Percentiles rank a stretch among this genome's conserved stretches.
Evolutionary conservation across 1,140 invertebrate genomes (phyloP).

Genomic region (Propsilocerus akamusi): DNA sequence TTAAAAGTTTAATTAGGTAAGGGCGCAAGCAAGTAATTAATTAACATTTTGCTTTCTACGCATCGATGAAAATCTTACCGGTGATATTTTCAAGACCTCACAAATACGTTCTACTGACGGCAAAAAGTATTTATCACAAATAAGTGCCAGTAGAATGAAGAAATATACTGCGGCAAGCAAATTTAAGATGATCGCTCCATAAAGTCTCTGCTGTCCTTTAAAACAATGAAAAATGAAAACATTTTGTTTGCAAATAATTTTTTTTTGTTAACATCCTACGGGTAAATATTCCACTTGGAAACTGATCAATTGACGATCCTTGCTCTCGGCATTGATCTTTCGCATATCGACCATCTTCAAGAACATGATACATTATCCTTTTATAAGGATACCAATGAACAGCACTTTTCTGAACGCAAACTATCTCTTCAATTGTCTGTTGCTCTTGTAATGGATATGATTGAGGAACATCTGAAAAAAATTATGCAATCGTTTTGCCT

Average conservation of each 20-base stretch:
- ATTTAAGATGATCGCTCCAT: conserved; percentile 55
- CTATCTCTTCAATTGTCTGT: conserved; percentile 14
- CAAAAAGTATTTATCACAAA: conserved; percentile 75
- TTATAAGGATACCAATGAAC: not conserved
- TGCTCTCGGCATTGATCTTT: not conserved
- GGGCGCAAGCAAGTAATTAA: too few relatives aligned
- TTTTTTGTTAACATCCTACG: too few relatives aligned
- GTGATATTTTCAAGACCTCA: conserved; percentile 45
- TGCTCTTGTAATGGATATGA: too few relatives aligned
- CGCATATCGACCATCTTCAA: not conserved
- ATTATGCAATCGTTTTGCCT: too few relatives aligned
- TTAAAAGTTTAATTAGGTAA: too few relatives aligned
- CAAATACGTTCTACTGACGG: conserved; percentile 68
- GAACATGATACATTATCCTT: not conserved
- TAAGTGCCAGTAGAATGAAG: conserved; percentile 55
- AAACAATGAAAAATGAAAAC: conserved; percentile 18
- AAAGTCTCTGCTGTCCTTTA: conserved; percentile 33
- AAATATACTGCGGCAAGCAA: conserved; percentile 58
- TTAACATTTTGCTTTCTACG: too few relatives aligned
- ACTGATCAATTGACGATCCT: not conserved
- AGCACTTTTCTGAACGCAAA: not conserved
- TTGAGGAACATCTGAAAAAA: too few relatives aligned
- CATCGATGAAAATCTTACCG: too few relatives aligned
- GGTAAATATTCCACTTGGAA: not conserved
- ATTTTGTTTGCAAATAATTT: too few relatives aligned